A percentile compares a stretch with the other conserved stretches of the same genome.
Conservation (phyloP, 2,888 invertebrate species). For the Melangyna quadrimaculata region DNA sequence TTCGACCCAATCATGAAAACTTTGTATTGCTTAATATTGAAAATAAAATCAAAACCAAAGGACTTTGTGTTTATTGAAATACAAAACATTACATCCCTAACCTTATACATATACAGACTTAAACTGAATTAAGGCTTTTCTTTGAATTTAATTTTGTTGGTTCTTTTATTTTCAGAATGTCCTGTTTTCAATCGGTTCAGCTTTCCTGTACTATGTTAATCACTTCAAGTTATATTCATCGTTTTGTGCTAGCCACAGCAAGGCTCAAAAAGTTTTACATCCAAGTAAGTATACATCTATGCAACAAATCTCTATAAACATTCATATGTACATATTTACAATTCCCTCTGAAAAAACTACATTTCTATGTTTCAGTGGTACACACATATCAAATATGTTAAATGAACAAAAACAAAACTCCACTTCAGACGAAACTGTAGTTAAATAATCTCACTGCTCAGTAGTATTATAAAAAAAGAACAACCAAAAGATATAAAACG, state of each 20-base stretch:
- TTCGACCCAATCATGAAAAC: constrained; percentile 32
- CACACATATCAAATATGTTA: constrained; percentile 27
- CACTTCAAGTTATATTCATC: constrained; percentile 99
- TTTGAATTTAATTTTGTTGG: constrained; percentile 15
- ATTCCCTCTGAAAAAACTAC: constrained; percentile 55
- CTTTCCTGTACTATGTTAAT: constrained; percentile 98
- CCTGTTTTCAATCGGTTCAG: constrained; percentile 96
- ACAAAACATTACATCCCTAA: background rate
- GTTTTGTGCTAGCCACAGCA: constrained; percentile 99
- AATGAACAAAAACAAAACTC: background rate
- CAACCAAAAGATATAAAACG: constrained; percentile 36
- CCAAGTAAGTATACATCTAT: constrained; percentile 90
- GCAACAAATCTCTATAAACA: background rate
- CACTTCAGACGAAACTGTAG: constrained; percentile 26
- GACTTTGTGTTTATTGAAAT: background rate
- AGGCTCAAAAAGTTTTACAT: constrained; percentile 98
- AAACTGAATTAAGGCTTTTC: constrained; percentile 42
- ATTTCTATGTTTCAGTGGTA: constrained; percentile 15
- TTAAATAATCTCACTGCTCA: constrained; percentile 9
- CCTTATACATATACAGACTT: background rate
- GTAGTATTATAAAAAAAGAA: background rate
- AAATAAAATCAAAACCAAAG: constrained; percentile 11
- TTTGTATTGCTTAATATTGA: constrained; percentile 10
- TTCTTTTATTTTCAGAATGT: constrained; percentile 88
- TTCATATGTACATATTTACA: no score